Evolutionary conservation across 2,113 vertebrate species (phyloP).

Genomic region (Microtus montanus): DNA sequence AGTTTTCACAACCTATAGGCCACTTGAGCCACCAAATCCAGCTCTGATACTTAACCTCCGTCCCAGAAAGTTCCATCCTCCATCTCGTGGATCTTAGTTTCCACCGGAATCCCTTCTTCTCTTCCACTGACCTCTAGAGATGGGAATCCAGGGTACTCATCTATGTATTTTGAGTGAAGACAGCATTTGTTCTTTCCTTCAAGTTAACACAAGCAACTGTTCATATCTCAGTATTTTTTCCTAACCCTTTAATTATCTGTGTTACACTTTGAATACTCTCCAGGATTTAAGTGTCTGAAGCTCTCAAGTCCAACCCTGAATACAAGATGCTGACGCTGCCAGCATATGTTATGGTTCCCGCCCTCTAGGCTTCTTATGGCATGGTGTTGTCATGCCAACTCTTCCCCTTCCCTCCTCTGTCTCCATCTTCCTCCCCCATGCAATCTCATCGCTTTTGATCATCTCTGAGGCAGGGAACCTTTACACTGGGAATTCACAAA

Average conservation of each 20-base stretch:
- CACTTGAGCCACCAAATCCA: conserved; percentile 24
- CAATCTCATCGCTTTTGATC: background rate
- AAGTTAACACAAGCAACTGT: background rate
- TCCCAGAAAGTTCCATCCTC: background rate
- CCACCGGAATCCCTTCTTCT: background rate
- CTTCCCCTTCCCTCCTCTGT: background rate
- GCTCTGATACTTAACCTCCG: background rate
- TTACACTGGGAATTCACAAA: background rate
- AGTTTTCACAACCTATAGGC: background rate
- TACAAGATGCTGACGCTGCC: background rate
- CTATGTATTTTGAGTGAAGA: conserved; percentile 23
- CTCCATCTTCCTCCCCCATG: background rate
- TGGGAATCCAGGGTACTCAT: background rate
- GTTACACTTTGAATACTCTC: conserved; percentile 43
- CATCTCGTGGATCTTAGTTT: background rate
- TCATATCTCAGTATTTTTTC: conserved; percentile 15
- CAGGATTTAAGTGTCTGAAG: conserved; percentile 37
- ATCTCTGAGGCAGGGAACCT: background rate
- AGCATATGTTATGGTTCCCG: background rate
- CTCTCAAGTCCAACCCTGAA: background rate
- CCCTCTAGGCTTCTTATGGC: background rate
- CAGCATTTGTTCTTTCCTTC: conserved; percentile 25
- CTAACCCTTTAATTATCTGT: conserved; percentile 54
- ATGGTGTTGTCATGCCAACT: too few species aligned
- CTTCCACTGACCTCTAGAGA: conserved; percentile 16